These are phyloP conservation scores for Oreochromis niloticus DNA, from an alignment of 2,113 vertebrate species.

Conservation along the genomic window DNA sequence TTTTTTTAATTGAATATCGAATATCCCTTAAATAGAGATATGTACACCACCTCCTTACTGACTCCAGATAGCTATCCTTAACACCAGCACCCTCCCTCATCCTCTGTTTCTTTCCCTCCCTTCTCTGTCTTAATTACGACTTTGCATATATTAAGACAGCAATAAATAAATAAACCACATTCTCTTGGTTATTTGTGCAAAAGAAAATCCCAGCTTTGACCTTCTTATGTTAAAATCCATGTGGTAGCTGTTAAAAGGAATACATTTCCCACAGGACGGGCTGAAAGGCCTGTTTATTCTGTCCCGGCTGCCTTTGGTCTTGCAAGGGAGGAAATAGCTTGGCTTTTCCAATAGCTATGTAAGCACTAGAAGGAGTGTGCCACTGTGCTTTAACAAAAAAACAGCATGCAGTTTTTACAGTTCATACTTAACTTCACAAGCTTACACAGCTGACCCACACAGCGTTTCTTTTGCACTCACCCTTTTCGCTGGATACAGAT, in stretches of 20 bases:
- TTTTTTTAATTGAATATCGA: not conserved
- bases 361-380: slow-evolving; percentile 59
- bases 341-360: slow-evolving; percentile 46
- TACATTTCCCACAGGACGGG: slow-evolving; percentile 39
- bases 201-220: slow-evolving; percentile 46
- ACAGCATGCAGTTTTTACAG: slow-evolving; percentile 30
- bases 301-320: slow-evolving; percentile 44
- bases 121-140: not conserved
- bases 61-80: not conserved
- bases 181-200: slow-evolving; percentile 22
- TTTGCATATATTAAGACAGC: slow-evolving; percentile 45
- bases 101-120: not conserved
- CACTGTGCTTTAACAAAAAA: slow-evolving; percentile 43
- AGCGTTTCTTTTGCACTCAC: not conserved
- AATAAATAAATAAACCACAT: slow-evolving; percentile 17
- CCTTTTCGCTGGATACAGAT: not conserved
- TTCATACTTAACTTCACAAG: slow-evolving; percentile 16
- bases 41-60: not conserved
- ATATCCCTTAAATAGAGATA: not conserved
- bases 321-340: slow-evolving; percentile 50
- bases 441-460: slow-evolving; percentile 8
- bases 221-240: slow-evolving; percentile 45
- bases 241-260: slow-evolving; percentile 31
- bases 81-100: not conserved
- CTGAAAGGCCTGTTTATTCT: slow-evolving; percentile 50